Base-by-base conservation (phyloP, 2,888 invertebrate species). In the Tanytarsus gracilentus region DNA sequence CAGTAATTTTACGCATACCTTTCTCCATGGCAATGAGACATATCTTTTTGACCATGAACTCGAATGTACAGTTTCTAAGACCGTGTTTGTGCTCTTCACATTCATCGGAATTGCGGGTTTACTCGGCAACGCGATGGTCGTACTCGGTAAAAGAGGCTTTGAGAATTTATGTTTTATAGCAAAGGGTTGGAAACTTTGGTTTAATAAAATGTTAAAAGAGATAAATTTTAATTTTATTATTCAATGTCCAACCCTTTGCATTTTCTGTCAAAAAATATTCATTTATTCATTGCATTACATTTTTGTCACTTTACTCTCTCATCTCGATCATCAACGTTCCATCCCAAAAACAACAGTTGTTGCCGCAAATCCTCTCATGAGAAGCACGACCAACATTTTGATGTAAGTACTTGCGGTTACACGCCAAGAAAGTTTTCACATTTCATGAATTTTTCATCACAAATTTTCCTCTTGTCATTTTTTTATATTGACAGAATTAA, bases 381-480 rank as follows among this genome's bases (percentile, higher is more conserved):
- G 91, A 67, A 92, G 90, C 48, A 92, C 93, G 0, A 95, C 95
- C 11, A 95, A 95, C 73, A 79, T 93, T 14, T 78, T 95, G 23
- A 94, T 95, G 44, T 44, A n/a, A 44, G 44, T 23, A 8, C 14
- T 3, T 33, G 11, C 14, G 3, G 2, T 3, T 4, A 3, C 9
- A 30, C 11, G 16, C 36, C 7, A 36, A 36, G 16, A 36, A 6
- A 11, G 11, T n/a, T 33, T 33, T 33, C n/a, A 9, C n/a, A 33
- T 11, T 11, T 33, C 33, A 33, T 33, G 33, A 33, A 33, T 33
- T 33, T 33, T 33, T 33, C 2, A 33, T 33, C n/a, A n/a, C n/a
- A n/a, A n/a, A n/a, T n/a, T n/a, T n/a, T n/a, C n/a, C n/a, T n/a
- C n/a, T n/a, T n/a, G n/a, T n/a, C n/a, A n/a, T n/a, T n/a, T 33